Base-by-base conservation (phyloP, 2,888 invertebrate genomes). In the Pedicia rivosa region DNA sequence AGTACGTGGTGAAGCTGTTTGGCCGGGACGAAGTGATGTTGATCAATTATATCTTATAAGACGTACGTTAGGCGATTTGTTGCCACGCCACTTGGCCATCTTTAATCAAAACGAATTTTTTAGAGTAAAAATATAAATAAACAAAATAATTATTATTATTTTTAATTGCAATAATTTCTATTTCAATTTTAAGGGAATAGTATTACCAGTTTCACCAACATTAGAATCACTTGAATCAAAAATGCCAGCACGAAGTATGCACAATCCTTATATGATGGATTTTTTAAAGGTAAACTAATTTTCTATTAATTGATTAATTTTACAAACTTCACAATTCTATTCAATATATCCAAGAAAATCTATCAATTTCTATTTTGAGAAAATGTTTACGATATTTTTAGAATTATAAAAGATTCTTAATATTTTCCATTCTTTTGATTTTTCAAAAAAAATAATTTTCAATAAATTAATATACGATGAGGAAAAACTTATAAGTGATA, bases 21-120 rank as follows among this genome's bases (percentile, higher is more conserved):
- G 97, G 97, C 97, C 98, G 0, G 98, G 98, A 26, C 87, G 94
- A 60, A 95, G 95, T 22, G 98, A 98, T 61, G 84, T 98, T 16
- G 98, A 98, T 65, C 97, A 98, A 62, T 65, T 98, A 37, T 97
- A 91, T 65, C 72, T 95, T 49, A 98, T 98, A 54, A 70, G 91
- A 52, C 83, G 82, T 61, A 94, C 94, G 2, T 68, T 97, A 41
- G 97, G 97, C 6, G 94, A 95, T 56, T 69, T 98, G 40, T 67
- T 94, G 47, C 86, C 88, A 0, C 68, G 94, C 42, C 98, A 98
- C 61, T 80, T 95, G 75, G 81, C 87, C 46, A 90, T 94, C 51
- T 97, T 98, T 63, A 86, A 86, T 50, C 82, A 80, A 51, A 98
- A 98, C 57, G 84, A 91, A 49, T 98, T 91, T 63, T 73, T 73